A percentile compares a stretch with the other conserved stretches of the same genome.
Evolutionary conservation across 2,888 invertebrate species (phyloP).

Genomic region (Chelonus formosanus): DNA sequence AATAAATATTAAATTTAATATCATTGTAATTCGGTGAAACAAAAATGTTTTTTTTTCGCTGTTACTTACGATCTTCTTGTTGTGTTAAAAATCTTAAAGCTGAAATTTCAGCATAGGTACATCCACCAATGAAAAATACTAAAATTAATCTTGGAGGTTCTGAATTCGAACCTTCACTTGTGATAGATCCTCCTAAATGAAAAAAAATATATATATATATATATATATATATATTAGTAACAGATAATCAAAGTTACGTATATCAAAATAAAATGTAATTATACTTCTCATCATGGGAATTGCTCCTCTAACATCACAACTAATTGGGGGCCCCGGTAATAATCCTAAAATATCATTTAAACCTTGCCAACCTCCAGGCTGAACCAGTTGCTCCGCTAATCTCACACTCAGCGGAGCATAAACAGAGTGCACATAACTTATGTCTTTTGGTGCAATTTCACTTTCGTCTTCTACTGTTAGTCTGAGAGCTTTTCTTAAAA

Average conservation of each 20-base stretch:
- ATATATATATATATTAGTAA: too few relatives aligned
- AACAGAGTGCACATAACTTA: slow-evolving; percentile 90
- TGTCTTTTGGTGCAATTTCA: slow-evolving; percentile 85
- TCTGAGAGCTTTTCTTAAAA: slow-evolving; percentile 81
- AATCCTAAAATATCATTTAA: slow-evolving; percentile 85
- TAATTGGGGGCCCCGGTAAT: slow-evolving; percentile 79
- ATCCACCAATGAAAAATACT: slow-evolving; percentile 96
- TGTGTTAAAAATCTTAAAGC: slow-evolving; percentile 78
- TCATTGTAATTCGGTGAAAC: neutral
- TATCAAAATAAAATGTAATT: slow-evolving; percentile 17
- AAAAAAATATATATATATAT: too few relatives aligned
- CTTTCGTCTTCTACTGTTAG: slow-evolving; percentile 89
- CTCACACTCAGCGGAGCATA: slow-evolving; percentile 94
- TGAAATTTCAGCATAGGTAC: slow-evolving; percentile 93
- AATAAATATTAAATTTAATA: neutral
- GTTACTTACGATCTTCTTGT: slow-evolving; percentile 72
- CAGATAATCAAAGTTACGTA: too few relatives aligned
- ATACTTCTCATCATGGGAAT: slow-evolving; percentile 46
- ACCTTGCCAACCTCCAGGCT: slow-evolving; percentile 79
- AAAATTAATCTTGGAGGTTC: slow-evolving; percentile 78
- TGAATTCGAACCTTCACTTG: slow-evolving; percentile 63
- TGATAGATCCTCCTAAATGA: slow-evolving; percentile 62
- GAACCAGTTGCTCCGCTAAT: slow-evolving; percentile 81
- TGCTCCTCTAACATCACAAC: slow-evolving; percentile 43
- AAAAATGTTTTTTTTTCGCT: neutral